Base-by-base conservation (phyloP, 2,888 invertebrate genomes). In the Ochropacha duplaris region DNA sequence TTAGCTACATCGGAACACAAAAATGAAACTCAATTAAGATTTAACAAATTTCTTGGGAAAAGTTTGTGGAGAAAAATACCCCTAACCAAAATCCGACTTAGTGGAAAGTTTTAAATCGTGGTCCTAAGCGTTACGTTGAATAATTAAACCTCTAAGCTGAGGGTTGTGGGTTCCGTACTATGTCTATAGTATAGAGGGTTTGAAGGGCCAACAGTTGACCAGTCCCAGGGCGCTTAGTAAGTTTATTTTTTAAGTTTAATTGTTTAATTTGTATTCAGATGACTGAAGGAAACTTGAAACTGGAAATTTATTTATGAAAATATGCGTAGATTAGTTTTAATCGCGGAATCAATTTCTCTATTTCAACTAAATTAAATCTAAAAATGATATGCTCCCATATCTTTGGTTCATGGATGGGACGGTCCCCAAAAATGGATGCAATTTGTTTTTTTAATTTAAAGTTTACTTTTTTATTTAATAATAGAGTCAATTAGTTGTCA, bases 51-150 rank as follows among this genome's bases (percentile, higher is more conserved):
- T 51, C 59, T 58, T 49, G 50, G 34, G 49, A 54, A 49, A 54
- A 39, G 57, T 50, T 36, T n/a, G 24, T 58, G 56, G 58, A 57
- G 58, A 60, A 54, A 56, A 52, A 50, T 16, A 54, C 34, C 55
- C 54, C 28, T 59, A 63, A 56, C 66, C 62, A 51, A 66, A 62
- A 66, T 61, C 65, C 66, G 54, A 60, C 66, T 68, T 65, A 68
- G 54, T 19, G 57, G 49, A 63, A 65, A 66, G 62, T 66, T 66
- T 68, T 60, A 60, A 66, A 66, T 62, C 65, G 65, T 60, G 57
- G 56, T 50, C 57, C 61, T 61, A 62, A 64, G 62, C 64, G 62
- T 56, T 66, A 44, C 54, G 49, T 54, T 68, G 64, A 66, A 68
- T 68, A 68, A 66, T 64, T 68, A 62, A 64, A 54, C 55, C 57